Percentiles rank a stretch among this genome's conserved stretches.
phyloP scores from a whole-genome alignment of 2,113 vertebrate genomes.

The Baryphthengus martii region DNA sequence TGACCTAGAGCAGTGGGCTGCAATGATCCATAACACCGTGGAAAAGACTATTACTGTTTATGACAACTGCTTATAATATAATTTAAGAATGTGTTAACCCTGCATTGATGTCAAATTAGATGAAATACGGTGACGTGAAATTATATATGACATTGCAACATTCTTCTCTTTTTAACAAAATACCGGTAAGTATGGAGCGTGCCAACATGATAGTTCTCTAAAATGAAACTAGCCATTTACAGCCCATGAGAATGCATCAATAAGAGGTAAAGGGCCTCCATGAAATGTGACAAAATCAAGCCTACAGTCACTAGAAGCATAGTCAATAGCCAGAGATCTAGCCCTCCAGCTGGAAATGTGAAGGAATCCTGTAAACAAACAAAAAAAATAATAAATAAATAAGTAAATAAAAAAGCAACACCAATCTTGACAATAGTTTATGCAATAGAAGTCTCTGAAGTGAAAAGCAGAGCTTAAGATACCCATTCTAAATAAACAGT shows the following conservation, averaged over 20 bases:
- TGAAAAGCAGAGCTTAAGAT: not conserved
- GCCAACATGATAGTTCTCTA: not conserved
- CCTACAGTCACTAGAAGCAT: not conserved
- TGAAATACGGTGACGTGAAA: not conserved
- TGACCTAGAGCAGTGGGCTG: not conserved
- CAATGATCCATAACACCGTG: not conserved
- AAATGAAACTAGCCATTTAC: not conserved
- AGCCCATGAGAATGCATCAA: not conserved
- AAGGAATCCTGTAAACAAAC: not conserved
- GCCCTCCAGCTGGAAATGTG: not conserved
- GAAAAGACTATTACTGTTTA: not conserved
- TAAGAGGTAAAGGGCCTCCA: not conserved
- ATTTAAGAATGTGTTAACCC: not conserved
- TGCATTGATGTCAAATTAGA: not conserved
- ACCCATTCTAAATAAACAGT: not conserved
- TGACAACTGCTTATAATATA: not conserved
- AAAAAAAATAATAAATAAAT: too few relatives aligned
- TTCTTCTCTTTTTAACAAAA: not conserved
- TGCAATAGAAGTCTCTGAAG: not conserved
- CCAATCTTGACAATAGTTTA: not conserved
- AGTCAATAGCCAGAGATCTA: not conserved
- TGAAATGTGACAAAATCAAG: not conserved
- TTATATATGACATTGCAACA: not conserved
- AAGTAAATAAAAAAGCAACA: too few relatives aligned
- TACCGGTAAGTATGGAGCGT: not conserved